Evolutionary conservation across 2,888 invertebrate species (phyloP), one percentile per base, ranked within the genome.

Genomic region (Drosophila anomalipes): DNA sequence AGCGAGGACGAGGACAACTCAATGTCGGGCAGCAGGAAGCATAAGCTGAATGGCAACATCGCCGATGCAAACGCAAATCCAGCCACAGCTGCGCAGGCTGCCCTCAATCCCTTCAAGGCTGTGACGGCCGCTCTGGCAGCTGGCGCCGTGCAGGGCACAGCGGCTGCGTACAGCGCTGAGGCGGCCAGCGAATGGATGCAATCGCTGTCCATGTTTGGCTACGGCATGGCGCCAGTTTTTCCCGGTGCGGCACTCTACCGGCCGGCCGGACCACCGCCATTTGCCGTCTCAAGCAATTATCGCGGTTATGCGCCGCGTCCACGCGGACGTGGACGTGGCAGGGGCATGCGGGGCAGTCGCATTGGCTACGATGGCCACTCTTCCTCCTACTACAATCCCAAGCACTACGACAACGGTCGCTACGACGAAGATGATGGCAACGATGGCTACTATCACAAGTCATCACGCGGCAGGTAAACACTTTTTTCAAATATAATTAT

Each of bases 331-430:
- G 94, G 92, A 4, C 85, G 90, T 1, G 89, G 90, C 19, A 89
- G 90, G 0, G 89, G 90, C 19, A 87, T 88, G 4, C 79, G 86
- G 3, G 83, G 87, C 30, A 66, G 65, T 64, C 89, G 82, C 0
- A 19, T 54, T 19, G 86, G 89, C 32, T 87, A 87, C 37, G 87
- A 90, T 0, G 82, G 83, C 1, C 71, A 85, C n/a, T 78, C 88
- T 5, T 90, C 86, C 4, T 87, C 91, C 26, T 91, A 92, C 59
- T 92, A 91, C 54, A 90, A 89, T 74, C 83, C 89, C 77, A 95
- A 95, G 81, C 95, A 96, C 59, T 95, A 94, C 51, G 95, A 95
- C 60, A 93, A 94, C 30, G 95, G 94, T 66, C 94, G 84, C 19
- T 90, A 88, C 28, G 87, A 96, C 73, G 95, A 95, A 78, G 95